Evolutionary conservation across 2,888 invertebrate genomes (phyloP).

Genomic region (Mesorhabditis belari): DNA sequence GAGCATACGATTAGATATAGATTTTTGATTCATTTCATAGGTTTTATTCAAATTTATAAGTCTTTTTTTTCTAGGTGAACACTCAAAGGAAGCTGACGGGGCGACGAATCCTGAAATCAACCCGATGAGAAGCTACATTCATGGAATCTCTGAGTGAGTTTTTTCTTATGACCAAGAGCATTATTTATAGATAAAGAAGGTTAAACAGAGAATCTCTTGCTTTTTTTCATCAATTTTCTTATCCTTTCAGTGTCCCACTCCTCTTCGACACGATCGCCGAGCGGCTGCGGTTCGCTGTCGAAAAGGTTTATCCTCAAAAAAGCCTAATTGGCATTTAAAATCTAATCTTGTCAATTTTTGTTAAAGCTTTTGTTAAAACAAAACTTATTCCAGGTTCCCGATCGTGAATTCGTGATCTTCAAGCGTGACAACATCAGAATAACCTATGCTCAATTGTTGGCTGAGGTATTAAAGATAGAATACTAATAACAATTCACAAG

Average conservation of each 20-base stretch:
- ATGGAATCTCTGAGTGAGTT: neutral
- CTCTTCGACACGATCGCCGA: conserved; percentile 50
- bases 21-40: too few relatives aligned
- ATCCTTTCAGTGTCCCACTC: conserved; percentile 23
- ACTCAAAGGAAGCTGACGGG: neutral
- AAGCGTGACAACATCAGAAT: conserved; percentile 42
- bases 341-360: too few relatives aligned
- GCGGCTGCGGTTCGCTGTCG: conserved; percentile 41
- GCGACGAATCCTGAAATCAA: neutral
- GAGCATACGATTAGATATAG: too few relatives aligned
- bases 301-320: conserved; percentile 26
- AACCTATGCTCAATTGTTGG: conserved; percentile 43
- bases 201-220: too few relatives aligned
- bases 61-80: neutral
- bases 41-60: too few relatives aligned
- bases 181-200: too few relatives aligned
- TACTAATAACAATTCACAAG: neutral
- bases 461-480: conserved; percentile 32
- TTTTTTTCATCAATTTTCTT: too few relatives aligned
- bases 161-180: too few relatives aligned
- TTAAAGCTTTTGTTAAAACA: too few relatives aligned
- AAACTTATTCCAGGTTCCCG: conserved; percentile 35
- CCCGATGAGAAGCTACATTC: neutral
- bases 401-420: conserved; percentile 49
- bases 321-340: too few relatives aligned